Base-by-base conservation (phyloP, 2,888 invertebrate species). In the Celastrina argiolus region DNA sequence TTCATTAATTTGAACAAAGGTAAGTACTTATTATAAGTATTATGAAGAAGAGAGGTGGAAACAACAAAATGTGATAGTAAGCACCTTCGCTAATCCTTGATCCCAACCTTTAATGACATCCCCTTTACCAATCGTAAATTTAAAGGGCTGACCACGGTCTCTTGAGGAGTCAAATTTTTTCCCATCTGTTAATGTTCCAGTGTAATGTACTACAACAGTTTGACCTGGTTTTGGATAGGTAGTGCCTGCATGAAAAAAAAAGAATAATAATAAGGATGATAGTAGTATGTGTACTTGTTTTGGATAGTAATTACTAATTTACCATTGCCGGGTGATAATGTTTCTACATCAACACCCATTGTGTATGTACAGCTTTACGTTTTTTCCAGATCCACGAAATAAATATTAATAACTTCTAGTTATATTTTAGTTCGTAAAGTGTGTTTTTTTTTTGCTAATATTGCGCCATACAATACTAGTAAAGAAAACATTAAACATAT, bases 71-170 rank as follows among this genome's bases (percentile, higher is more conserved):
- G 7, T 31, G 6, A 31, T 5, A 4, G 2, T 31, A 31, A 0
- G 31, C 85, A 96, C 96, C 92, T 96, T 96, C 69, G 97, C 96
- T 70, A 99, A 95, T 70, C 99, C 99, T 85, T 98, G 96, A 83
- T 99, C 99, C 98, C 98, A 98, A 31, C 98, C 99, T 85, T 96
- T 96, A 79, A 99, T 99, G n/a, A 99, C 99, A 87, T 99, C 98
- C 34, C 98, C 98, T 82, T 94, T 95, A 63, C 99, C 99, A 76
- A 99, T 94, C 73, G 94, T 96, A 88, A 99, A 99, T 84, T 97
- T 96, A 88, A 99, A 99, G 4, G 99, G 98, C 75, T 95, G 94
- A 28, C 97, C 97, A 75, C 99, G 95, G 82, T 98, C 98, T 73
- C 98, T 94, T 8, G 99, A 99, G 0, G 98, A 99, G 88, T 99